Evolutionary conservation across 2,888 invertebrate genomes (phyloP).

Genomic region (Drosophila melanosoma): DNA sequence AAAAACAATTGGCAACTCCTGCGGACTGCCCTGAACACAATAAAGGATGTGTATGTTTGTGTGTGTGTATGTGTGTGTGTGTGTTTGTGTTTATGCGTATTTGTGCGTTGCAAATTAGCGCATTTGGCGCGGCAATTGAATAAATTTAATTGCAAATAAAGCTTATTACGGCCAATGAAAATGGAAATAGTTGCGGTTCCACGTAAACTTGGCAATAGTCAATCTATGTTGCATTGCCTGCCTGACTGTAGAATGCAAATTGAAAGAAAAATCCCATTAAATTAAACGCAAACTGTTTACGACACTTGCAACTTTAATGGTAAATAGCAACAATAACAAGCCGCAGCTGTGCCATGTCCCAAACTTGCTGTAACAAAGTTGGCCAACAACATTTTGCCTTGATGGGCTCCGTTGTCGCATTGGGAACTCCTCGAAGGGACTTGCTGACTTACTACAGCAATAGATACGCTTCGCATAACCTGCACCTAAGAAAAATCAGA

Average conservation of each 20-base stretch:
- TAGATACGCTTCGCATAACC: constrained; percentile 3
- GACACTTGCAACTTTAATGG: constrained; percentile 69
- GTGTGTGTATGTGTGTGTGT: constrained; percentile 11
- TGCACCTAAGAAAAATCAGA: too few relatives aligned
- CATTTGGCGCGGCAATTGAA: constrained; percentile 68
- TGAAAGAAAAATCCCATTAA: constrained; percentile 44
- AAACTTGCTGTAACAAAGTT: constrained; percentile 59
- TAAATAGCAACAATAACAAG: constrained; percentile 77
- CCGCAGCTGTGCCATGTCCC: constrained; percentile 50
- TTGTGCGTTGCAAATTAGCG: constrained; percentile 56
- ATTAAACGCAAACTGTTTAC: constrained; percentile 69
- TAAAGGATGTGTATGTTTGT: constrained; percentile 32
- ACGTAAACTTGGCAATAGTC: constrained; percentile 46
- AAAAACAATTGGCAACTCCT: constrained; percentile 47
- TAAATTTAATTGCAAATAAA: constrained; percentile 74
- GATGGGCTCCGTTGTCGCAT: constrained; percentile 56
- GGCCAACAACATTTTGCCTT: constrained; percentile 70
- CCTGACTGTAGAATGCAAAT: constrained; percentile 52
- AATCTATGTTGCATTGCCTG: constrained; percentile 40
- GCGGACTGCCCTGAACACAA: constrained; percentile 42
- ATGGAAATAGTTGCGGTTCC: constrained; percentile 41
- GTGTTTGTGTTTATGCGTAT: constrained; percentile 18
- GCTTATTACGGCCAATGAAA: constrained; percentile 51
- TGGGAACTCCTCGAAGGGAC: constrained; percentile 16
- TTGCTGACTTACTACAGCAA: background rate